Percentiles rank a stretch among this genome's conserved stretches.
Conservation (phyloP, 1,140 invertebrate genomes). For the Ooceraea biroi region DNA sequence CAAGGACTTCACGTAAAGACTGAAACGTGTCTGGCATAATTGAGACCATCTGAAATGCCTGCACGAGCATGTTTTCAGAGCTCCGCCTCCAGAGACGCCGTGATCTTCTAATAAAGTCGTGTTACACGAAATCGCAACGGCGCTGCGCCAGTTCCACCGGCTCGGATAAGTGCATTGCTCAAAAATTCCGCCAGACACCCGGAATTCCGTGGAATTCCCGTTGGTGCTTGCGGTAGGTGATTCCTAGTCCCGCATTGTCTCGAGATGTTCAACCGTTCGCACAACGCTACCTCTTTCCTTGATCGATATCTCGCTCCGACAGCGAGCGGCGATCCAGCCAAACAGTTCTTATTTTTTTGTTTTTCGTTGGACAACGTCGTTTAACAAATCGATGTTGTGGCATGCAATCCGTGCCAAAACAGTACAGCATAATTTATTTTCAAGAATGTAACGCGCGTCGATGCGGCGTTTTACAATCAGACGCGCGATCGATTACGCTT, state of each 20-base stretch:
- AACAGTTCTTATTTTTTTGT: too few species aligned
- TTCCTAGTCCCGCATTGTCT: background rate
- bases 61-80: conserved; percentile 69
- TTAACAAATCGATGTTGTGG: background rate
- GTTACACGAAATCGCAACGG: conserved; percentile 66
- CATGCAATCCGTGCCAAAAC: background rate
- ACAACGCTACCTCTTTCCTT: too few species aligned
- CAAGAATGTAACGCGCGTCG: background rate
- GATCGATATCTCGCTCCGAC: too few species aligned
- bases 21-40: conserved; percentile 79
- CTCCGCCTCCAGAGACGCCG: conserved; percentile 34
- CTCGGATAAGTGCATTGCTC: background rate
- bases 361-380: too few species aligned
- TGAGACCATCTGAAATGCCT: conserved; percentile 66
- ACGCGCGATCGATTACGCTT: background rate
- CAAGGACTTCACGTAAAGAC: conserved; percentile 79
- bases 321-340: too few species aligned
- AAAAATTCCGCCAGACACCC: conserved; percentile 3
- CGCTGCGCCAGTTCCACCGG: background rate
- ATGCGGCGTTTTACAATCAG: background rate
- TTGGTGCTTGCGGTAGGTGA: background rate
- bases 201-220: background rate
- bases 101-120: conserved; percentile 53
- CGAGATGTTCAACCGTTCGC: too few species aligned
- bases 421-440: conserved; percentile 9